phyloP scores from a whole-genome alignment of 2,888 invertebrate species.

The Pristionchus arcanus region DNA sequence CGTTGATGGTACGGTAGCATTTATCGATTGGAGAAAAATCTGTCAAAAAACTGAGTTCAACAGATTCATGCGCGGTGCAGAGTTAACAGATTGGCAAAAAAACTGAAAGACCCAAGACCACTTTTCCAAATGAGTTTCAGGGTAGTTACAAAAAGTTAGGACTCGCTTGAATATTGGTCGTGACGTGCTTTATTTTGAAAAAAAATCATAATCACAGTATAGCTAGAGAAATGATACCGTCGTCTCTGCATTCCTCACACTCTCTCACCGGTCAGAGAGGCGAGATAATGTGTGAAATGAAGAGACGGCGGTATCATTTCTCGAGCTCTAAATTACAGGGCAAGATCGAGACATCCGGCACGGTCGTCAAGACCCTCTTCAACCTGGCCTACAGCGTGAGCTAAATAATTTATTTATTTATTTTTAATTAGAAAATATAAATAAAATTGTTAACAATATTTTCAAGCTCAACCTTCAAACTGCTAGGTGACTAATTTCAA shows the following conservation, averaged over 20 bases:
- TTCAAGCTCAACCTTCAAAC: background rate
- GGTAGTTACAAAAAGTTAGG: background rate
- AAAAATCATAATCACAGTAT: too few relatives aligned
- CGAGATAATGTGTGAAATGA: too few relatives aligned
- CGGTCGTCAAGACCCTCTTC: constrained; percentile 61
- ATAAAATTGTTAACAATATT: constrained; percentile 2
- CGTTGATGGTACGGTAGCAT: constrained; percentile 80
- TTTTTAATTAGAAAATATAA: background rate
- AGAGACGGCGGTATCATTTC: too few relatives aligned
- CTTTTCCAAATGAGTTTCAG: background rate
- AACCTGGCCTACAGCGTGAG: constrained; percentile 61
- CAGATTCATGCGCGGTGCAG: background rate
- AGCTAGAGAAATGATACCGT: too few relatives aligned
- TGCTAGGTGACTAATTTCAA: background rate
- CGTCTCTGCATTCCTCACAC: background rate
- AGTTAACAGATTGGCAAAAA: background rate
- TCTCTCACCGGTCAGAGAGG: too few relatives aligned
- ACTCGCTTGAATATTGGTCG: too few relatives aligned
- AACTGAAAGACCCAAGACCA: too few relatives aligned
- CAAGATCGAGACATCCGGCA: constrained; percentile 62
- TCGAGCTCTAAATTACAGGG: constrained; percentile 61
- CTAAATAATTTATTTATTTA: background rate
- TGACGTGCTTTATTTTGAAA: background rate
- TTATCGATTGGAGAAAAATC: too few relatives aligned
- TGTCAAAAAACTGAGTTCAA: too few relatives aligned